A percentile compares a stretch with the other conserved stretches of the same genome.
Conservation (phyloP, 2,113 vertebrate genomes). For the Mormoops blainvillei region DNA sequence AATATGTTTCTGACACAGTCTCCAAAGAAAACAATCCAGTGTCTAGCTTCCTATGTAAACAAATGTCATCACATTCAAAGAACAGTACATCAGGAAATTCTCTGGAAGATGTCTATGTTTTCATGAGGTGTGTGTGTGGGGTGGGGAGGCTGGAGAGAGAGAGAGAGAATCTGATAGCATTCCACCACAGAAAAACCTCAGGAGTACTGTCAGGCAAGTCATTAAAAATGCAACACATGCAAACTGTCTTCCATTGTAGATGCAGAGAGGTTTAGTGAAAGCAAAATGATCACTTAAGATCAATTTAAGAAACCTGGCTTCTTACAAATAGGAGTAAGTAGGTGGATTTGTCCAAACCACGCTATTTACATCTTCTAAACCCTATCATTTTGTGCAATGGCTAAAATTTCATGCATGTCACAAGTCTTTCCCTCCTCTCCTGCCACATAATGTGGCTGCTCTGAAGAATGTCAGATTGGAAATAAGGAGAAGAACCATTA, state of each 20-base stretch:
- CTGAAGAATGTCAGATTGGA: neutral
- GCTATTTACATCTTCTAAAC: constrained; percentile 27
- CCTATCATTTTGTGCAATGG: constrained; percentile 34
- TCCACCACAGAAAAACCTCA: constrained; percentile 35
- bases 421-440: neutral
- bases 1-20: constrained; percentile 27
- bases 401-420: constrained; percentile 39
- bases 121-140: neutral
- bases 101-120: constrained; percentile 42
- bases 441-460: neutral
- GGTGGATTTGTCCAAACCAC: constrained; percentile 50
- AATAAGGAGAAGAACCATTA: neutral
- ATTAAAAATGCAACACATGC: constrained; percentile 60
- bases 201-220: constrained; percentile 19
- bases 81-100: constrained; percentile 50
- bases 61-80: constrained; percentile 56
- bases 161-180: neutral
- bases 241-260: neutral
- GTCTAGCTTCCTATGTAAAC: constrained; percentile 55
- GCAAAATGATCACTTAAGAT: constrained; percentile 52
- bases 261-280: rapidly evolving
- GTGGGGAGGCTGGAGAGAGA: neutral
- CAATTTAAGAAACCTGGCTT: constrained; percentile 26
- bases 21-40: constrained; percentile 36
- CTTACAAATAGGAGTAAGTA: constrained; percentile 52